Conservation (phyloP, 1,140 invertebrate species). For the Drosophila sp. region DNA sequence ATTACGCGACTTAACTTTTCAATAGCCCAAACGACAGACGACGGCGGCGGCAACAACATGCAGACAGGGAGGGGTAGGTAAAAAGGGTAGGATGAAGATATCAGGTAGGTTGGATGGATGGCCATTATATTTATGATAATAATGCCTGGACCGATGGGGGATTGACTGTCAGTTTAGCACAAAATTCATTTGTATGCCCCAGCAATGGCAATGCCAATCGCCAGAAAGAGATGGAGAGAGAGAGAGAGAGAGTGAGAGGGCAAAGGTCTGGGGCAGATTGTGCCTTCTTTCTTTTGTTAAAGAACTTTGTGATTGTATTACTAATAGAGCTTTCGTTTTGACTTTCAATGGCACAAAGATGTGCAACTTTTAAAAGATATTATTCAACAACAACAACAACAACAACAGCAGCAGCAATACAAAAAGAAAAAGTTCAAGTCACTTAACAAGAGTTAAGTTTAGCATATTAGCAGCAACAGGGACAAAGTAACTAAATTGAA, state of each 20-base stretch:
- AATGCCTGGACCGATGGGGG: slow-evolving; percentile 44
- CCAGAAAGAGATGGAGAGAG: too few relatives aligned
- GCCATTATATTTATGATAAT: slow-evolving; percentile 76
- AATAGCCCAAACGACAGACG: slow-evolving; percentile 70
- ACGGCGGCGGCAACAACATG: slow-evolving; percentile 20
- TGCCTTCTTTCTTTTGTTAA: slow-evolving; percentile 1
- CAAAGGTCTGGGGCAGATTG: too few relatives aligned
- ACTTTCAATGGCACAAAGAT: slow-evolving; percentile 15
- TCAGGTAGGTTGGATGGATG: slow-evolving; percentile 17
- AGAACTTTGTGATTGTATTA: slow-evolving; percentile 50
- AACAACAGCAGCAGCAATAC: not conserved
- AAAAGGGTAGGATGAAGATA: slow-evolving; percentile 16
- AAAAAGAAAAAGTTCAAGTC: not conserved
- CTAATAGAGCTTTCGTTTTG: slow-evolving; percentile 46
- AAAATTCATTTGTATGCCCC: slow-evolving; percentile 49
- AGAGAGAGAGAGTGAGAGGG: too few relatives aligned
- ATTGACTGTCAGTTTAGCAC: slow-evolving; percentile 57
- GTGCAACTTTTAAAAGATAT: slow-evolving; percentile 12
- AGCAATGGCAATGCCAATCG: slow-evolving; percentile 2
- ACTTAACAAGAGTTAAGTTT: slow-evolving; percentile 9
- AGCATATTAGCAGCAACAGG: slow-evolving; percentile 2
- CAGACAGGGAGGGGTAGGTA: slow-evolving; percentile 1
- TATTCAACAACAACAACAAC: not conserved
- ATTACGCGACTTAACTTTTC: slow-evolving; percentile 82
- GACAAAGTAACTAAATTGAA: not conserved